Percentiles rank a stretch among this genome's conserved stretches.
Conservation (phyloP, 2,113 vertebrate species). For the Odontophorus gujanensis region DNA sequence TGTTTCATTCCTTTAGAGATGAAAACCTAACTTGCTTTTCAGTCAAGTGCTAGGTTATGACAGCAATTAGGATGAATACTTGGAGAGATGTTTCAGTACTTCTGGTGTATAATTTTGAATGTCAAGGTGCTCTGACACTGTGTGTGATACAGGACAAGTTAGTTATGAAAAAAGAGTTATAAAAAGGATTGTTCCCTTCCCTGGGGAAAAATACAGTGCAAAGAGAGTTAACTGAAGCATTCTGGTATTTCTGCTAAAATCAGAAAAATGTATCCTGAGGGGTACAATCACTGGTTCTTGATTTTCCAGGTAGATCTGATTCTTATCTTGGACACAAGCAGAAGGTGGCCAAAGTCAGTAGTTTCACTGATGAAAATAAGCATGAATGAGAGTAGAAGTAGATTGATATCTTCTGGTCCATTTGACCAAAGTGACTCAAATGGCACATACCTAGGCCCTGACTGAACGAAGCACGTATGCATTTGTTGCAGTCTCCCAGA, state of each 20-base stretch:
- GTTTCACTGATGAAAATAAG: not conserved
- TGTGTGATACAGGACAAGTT: not conserved
- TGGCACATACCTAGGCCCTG: not conserved
- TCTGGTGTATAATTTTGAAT: not conserved
- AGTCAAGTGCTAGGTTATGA: conserved; percentile 1
- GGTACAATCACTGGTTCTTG: not conserved
- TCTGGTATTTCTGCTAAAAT: not conserved
- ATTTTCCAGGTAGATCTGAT: not conserved
- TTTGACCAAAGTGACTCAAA: not conserved
- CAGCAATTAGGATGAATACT: not conserved
- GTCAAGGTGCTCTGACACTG: not conserved
- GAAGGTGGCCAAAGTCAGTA: not conserved
- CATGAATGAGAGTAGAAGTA: not conserved
- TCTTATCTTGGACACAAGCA: not conserved
- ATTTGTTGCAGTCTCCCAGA: conserved; percentile 26
- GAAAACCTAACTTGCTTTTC: not conserved
- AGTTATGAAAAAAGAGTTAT: not conserved
- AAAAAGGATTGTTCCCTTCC: not conserved
- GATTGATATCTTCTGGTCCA: not conserved
- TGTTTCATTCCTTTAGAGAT: not conserved
- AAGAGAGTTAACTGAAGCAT: not conserved
- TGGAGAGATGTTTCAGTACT: not conserved
- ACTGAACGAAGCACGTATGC: not conserved
- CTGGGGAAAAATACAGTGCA: not conserved
- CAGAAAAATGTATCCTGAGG: not conserved